Evolutionary conservation across 2,113 vertebrate species (phyloP), one percentile per base, ranked within the genome.

Genomic region (Aix galericulata): DNA sequence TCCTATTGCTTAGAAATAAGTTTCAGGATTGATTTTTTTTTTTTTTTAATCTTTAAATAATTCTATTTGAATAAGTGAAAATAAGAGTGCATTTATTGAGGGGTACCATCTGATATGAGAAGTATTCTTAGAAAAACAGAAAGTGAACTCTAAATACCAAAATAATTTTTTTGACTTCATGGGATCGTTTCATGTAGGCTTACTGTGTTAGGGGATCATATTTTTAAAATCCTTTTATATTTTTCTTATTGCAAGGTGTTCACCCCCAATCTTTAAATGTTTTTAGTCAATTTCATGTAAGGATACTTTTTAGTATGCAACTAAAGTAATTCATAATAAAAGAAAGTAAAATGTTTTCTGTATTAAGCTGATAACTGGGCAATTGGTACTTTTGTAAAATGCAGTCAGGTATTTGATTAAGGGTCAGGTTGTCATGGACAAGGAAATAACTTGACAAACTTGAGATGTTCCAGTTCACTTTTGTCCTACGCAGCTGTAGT

Each of bases 401-500:
- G 12, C 25, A 67, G 15, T 34, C 5, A 3, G 5, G 13, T 62
- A 14, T n/a, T 74, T 77, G 40, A 34, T 42, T 36, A 26, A 38
- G 18, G 56, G 1, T 4, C 14, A 40, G 2, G 4, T 73, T 75
- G 27, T 60, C 27, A 46, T 9, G 26, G 66, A 7, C 3, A 89
- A 46, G 34, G 5, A 50, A 46, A 36, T 67, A 29, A 7, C 8
- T 68, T 82, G 58, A 68, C 5, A 64, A 60, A 53, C 9, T 81
- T 56, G 32, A 92, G 58, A n/a, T 36, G 86, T 8, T 29, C 15
- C 20, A 9, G 8, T 55, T 81, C 16, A 12, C 10, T 69, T 82
- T 59, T 82, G 16, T 75, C 1, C 0, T 9, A n/a, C 2, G 11
- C 46, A 59, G 53, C 3, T 29, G 4, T 31, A 17, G 5, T 29